Base-by-base conservation (phyloP, 2,888 invertebrate genomes). In the Nomada fucata region DNA sequence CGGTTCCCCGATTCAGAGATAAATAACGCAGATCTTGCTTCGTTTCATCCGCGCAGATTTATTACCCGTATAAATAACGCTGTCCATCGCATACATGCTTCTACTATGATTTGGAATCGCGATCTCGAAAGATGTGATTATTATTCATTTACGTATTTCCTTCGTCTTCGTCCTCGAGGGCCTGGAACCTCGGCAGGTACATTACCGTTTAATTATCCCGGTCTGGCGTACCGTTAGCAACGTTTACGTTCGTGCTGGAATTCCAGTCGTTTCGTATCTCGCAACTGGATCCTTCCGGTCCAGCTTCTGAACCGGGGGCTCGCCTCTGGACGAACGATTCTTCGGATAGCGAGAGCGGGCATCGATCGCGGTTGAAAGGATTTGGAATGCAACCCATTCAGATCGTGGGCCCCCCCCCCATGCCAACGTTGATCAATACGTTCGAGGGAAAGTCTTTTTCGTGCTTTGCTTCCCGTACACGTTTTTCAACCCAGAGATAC, bases 401-500 rank as follows among this genome's bases (percentile, higher is more conserved):
- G 69, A 79, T 83, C 76, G 68, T 70, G 44, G 64, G 50, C 74
- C 44, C 36, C 1, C 23, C n/a, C n/a, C n/a, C n/a, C n/a, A n/a
- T n/a, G 9, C 60, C 63, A 57, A 61, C 65, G 76, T 69, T 87
- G 81, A 86, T 87, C 87, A 88, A 87, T 87, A 87, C 84, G 86
- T 86, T 82, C 74, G 71, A 74, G 71, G 74, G 79, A 84, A 88
- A 84, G 79, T 86, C 88, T 84, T 81, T 60, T 73, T 79, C 79
- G 67, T 60, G 74, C 79, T 71, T 70, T 81, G 63, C 84, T 87
- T 87, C 84, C 73, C 73, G 73, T 87, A 23, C 87, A 87, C 87
- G 87, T 86, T 84, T 88, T 84, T 86, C 86, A 88, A 47, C 36
- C 63, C 71, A 68, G 72, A 76, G 86, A 86, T 82, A 84, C 86